Base-by-base conservation (phyloP, 2,797 vertebrate genomes). In the Enteromius argenteus region DNA sequence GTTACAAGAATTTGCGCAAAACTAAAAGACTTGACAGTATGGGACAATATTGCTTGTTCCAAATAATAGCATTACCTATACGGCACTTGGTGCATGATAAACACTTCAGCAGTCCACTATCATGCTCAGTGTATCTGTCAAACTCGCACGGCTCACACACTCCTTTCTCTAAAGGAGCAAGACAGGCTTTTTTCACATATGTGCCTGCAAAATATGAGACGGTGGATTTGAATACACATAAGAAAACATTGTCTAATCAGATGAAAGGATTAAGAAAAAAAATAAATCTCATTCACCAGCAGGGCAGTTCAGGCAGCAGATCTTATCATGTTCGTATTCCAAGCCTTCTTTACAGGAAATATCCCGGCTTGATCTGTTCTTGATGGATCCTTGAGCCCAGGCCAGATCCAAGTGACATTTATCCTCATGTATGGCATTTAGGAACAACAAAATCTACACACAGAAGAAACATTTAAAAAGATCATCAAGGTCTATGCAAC, bases 221-320 rank as follows among this genome's bases (percentile, higher is more conserved):
- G 3, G 15, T 19, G 11, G 42, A 46, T 66, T 5, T 51, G 30
- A 66, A 7, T n/a, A 7, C 15, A 46, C 10, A n/a, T 46, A 2
- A 72, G 0, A 35, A 60, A 14, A 27, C 9, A 67, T n/a, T 84
- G 51, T 8, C 42, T 49, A 72, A 80, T 67, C 0, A 32, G 58
- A 51, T 71, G 2, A 66, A 64, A 66, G 5, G n/a, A 19, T 60
- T n/a, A 14, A 4, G 46, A 42, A 10, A 73, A 74, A 13, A 3
- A 44, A 11, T 1, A 44, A 44, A 44, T 69, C 37, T 64, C 15
- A 42, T 90, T 90, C 80, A 96, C 95, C 95, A 56, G 95, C 91
- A 69, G 90, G 91, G 80, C 95, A 96, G 69, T 89, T 91, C 9
- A 84, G 9, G 66, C 95, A 96, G 91, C 95, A 96, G 86, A 92